A percentile compares a stretch with the other conserved stretches of the same genome.
phyloP scores from a whole-genome alignment of 2,797 vertebrate species.

The Parauchenoglanis ngamensis region DNA sequence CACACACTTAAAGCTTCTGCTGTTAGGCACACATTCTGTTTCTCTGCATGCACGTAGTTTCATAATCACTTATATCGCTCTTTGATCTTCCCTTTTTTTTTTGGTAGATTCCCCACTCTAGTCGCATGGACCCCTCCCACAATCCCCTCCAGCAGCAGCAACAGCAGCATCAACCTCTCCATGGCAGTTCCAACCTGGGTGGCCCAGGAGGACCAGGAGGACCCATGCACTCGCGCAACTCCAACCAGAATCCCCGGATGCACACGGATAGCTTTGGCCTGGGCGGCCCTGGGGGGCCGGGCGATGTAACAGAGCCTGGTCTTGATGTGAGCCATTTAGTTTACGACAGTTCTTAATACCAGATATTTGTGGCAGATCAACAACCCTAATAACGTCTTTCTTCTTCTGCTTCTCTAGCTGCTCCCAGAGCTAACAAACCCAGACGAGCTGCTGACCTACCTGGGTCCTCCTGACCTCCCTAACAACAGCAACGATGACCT shows the following conservation, averaged over 20 bases:
- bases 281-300: constrained; percentile 67
- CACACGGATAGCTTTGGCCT: constrained; percentile 74
- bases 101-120: constrained; percentile 75
- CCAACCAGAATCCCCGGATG: constrained; percentile 72
- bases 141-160: constrained; percentile 72
- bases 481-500: constrained; percentile 92
- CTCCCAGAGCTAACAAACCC: constrained; percentile 95
- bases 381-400: not conserved
- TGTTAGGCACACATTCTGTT: not conserved
- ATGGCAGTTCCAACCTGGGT: constrained; percentile 70
- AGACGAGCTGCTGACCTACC: constrained; percentile 92
- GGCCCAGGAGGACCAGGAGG: constrained; percentile 77
- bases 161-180: constrained; percentile 69
- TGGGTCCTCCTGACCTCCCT: constrained; percentile 92
- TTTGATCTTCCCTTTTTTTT: not conserved
- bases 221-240: constrained; percentile 81
- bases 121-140: constrained; percentile 83
- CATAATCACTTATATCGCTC: not conserved
- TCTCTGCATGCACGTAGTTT: not conserved
- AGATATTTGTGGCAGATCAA: not conserved
- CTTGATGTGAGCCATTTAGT: constrained; percentile 85
- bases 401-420: constrained; percentile 71
- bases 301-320: constrained; percentile 83
- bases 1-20: not conserved
- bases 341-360: too few species aligned